These are phyloP conservation scores for Silurus lanzhouensis DNA, from an alignment of 2,797 vertebrate species.

Conservation along the genomic window DNA sequence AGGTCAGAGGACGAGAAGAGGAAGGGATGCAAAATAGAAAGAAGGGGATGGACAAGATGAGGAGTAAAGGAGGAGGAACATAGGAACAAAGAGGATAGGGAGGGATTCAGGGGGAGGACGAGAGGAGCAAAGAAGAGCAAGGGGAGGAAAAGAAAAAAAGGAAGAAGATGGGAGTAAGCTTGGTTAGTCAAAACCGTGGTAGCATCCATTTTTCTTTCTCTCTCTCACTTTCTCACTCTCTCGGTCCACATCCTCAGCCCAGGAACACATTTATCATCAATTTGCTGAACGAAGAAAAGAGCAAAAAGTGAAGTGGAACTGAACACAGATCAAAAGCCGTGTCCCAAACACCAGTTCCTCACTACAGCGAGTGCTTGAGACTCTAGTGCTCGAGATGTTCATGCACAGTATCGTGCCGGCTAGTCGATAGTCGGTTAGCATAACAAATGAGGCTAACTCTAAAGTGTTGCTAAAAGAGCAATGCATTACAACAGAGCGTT, in stretches of 20 bases:
- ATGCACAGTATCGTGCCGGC: background rate
- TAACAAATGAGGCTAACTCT: background rate
- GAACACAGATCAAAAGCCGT: conserved; percentile 16
- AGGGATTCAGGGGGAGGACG: background rate
- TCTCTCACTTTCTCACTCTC: conserved; percentile 3
- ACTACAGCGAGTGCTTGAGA: background rate
- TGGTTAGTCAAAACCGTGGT: conserved; percentile 49
- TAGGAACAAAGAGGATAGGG: background rate
- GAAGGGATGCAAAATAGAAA: background rate
- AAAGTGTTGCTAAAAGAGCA: background rate
- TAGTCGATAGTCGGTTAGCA: background rate
- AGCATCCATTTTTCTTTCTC: conserved; percentile 10
- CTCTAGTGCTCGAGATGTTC: too few species aligned
- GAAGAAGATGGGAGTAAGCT: conserved; percentile 55
- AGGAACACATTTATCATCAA: conserved; percentile 25
- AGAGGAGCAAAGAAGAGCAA: conserved; percentile 29
- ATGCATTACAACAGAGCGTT: background rate
- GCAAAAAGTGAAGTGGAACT: conserved; percentile 10
- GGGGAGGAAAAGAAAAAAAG: conserved; percentile 38
- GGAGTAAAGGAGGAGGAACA: background rate
- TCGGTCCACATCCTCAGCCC: conserved; percentile 1
- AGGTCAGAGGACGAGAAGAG: background rate
- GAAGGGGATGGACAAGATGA: background rate
- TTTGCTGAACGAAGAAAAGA: conserved; percentile 19
- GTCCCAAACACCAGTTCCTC: conserved; percentile 14